Evolutionary conservation across 2,797 vertebrate species (phyloP).

Genomic region (Myripristis murdjan): DNA sequence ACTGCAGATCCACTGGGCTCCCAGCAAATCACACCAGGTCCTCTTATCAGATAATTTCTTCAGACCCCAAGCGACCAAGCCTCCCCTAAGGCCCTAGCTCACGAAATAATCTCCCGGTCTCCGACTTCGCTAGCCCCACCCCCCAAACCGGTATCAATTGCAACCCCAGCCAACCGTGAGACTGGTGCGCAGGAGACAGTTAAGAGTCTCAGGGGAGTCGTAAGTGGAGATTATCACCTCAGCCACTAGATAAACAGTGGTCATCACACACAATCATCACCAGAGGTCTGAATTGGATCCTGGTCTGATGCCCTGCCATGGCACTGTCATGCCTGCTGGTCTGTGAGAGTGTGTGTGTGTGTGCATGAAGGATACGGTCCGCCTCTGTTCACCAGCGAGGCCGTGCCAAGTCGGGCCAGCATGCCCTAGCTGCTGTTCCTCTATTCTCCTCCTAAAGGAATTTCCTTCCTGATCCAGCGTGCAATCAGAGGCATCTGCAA

Average conservation of each 20-base stretch:
- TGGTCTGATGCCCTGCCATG: conserved; percentile 35
- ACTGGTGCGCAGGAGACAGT: conserved; percentile 52
- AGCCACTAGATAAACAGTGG: conserved; percentile 68
- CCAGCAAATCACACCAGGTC: background rate
- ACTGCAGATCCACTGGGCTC: background rate
- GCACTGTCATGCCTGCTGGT: background rate
- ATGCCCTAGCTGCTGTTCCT: conserved; percentile 39
- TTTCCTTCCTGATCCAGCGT: conserved; percentile 78
- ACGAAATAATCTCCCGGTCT: conserved; percentile 41
- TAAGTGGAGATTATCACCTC: conserved; percentile 72
- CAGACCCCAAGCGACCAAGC: conserved; percentile 22
- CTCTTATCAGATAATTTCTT: background rate
- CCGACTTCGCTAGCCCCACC: conserved; percentile 13
- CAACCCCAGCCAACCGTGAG: conserved; percentile 33
- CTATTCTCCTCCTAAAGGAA: conserved; percentile 70
- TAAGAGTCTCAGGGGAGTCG: conserved; percentile 55
- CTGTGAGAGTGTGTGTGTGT: conserved; percentile 6
- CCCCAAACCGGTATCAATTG: background rate
- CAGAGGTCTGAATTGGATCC: conserved; percentile 51
- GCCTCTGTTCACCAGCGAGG: conserved; percentile 25
- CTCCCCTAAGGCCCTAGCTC: conserved; percentile 1
- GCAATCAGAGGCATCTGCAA: conserved; percentile 79
- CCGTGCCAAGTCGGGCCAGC: conserved; percentile 50
- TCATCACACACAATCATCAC: conserved; percentile 52
- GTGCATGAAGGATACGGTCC: conserved; percentile 21